A percentile compares a stretch with the other conserved stretches of the same genome.
Evolutionary conservation across 2,888 invertebrate genomes (phyloP).

Genomic region (Dorcus hopei): DNA sequence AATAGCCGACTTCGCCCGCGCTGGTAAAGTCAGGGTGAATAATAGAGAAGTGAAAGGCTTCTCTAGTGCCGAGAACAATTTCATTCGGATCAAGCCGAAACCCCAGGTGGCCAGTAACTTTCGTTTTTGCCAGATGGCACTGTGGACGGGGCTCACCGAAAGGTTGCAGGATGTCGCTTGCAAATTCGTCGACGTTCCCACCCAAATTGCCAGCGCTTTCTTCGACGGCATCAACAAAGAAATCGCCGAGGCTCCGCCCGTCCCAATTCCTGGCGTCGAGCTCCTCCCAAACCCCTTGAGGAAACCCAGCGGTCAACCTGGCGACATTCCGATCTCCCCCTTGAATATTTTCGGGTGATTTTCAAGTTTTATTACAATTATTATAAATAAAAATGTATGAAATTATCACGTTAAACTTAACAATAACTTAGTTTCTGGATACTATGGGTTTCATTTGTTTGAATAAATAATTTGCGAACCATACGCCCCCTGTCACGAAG

Average conservation of each 20-base stretch:
- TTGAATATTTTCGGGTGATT: too few relatives aligned
- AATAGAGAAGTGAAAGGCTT: constrained; percentile 48
- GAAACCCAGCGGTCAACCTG: too few relatives aligned
- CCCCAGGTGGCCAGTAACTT: constrained; percentile 51
- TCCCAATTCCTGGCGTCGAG: too few relatives aligned
- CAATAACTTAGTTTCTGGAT: too few relatives aligned
- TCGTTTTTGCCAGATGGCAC: constrained; percentile 65
- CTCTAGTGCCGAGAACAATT: constrained; percentile 50
- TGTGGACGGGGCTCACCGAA: constrained; percentile 64
- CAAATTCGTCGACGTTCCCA: constrained; percentile 29
- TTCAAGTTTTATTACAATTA: too few relatives aligned
- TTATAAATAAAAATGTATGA: too few relatives aligned
- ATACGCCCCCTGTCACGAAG: constrained; percentile 41
- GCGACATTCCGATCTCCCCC: too few relatives aligned
- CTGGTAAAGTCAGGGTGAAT: constrained; percentile 45
- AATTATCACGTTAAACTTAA: too few relatives aligned
- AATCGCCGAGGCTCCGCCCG: too few relatives aligned
- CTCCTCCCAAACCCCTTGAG: too few relatives aligned
- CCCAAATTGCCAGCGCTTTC: too few relatives aligned
- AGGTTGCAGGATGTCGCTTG: constrained; percentile 58
- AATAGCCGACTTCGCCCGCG: constrained; percentile 65
- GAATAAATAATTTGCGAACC: constrained; percentile 44
- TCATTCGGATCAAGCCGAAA: constrained; percentile 54
- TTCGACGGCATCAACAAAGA: too few relatives aligned
- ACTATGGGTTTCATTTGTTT: constrained; percentile 34